phyloP scores from a whole-genome alignment of 2,888 invertebrate species.

The Tetropium fuscum region DNA sequence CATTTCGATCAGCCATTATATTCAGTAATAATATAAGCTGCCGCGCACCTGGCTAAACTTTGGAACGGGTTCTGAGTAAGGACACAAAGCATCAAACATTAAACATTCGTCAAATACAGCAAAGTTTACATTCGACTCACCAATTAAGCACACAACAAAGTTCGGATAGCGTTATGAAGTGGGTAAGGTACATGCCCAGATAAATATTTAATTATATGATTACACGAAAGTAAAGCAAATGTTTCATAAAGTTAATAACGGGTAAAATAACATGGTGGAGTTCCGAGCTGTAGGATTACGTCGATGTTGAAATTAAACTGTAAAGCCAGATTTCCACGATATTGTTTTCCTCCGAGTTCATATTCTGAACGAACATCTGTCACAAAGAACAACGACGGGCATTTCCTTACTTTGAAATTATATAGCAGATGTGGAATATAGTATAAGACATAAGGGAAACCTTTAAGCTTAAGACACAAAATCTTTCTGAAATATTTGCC shows the following conservation, averaged over 20 bases:
- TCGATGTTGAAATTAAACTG: slow-evolving; percentile 21
- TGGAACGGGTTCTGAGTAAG: too few relatives aligned
- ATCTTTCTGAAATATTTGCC: slow-evolving; percentile 3
- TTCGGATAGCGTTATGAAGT: not conserved
- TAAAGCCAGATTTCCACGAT: slow-evolving; percentile 39
- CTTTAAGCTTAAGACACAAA: slow-evolving; percentile 12
- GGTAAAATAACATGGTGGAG: slow-evolving; percentile 17
- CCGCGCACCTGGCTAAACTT: too few relatives aligned
- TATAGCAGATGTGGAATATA: slow-evolving; percentile 49
- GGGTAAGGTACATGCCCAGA: not conserved
- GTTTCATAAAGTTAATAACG: slow-evolving; percentile 19
- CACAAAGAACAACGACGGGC: slow-evolving; percentile 43
- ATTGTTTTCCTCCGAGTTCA: slow-evolving; percentile 49
- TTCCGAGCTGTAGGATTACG: slow-evolving; percentile 14
- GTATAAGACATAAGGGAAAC: slow-evolving; percentile 20
- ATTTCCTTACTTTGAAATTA: slow-evolving; percentile 47
- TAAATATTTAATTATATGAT: slow-evolving; percentile 11
- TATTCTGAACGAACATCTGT: slow-evolving; percentile 49
- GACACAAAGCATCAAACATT: not conserved
- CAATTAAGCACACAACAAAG: slow-evolving; percentile 5
- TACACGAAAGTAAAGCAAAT: slow-evolving; percentile 11
- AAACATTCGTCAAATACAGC: slow-evolving; percentile 1
- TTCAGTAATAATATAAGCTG: too few relatives aligned
- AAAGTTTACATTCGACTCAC: slow-evolving; percentile 1
- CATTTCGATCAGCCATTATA: too few relatives aligned